Evolutionary conservation across 2,888 invertebrate genomes (phyloP).

Genomic region (Aquatica leii): DNA sequence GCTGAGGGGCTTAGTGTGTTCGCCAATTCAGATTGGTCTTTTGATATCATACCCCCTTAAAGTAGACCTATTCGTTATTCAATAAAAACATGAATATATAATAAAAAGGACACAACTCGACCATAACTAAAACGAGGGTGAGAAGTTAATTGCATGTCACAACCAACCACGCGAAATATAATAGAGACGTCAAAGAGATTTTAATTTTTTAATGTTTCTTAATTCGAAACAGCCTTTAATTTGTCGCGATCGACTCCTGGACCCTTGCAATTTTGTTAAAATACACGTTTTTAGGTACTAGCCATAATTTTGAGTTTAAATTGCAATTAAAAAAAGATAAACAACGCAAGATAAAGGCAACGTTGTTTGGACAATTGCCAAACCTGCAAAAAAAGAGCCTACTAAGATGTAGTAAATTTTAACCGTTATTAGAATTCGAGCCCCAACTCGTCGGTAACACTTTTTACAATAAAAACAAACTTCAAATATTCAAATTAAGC

Average conservation of each 20-base stretch:
- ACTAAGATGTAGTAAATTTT: too few relatives aligned
- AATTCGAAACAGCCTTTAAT: slow-evolving; percentile 23
- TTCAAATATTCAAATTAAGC: too few relatives aligned
- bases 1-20: slow-evolving; percentile 35
- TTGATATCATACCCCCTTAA: slow-evolving; percentile 36
- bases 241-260: background rate
- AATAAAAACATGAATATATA: background rate
- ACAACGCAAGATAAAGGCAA: too few relatives aligned
- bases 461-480: too few relatives aligned
- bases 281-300: too few relatives aligned
- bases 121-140: slow-evolving; percentile 24
- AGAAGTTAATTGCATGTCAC: slow-evolving; percentile 40
- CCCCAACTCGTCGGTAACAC: too few relatives aligned
- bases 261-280: too few relatives aligned
- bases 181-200: slow-evolving; percentile 24
- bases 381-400: too few relatives aligned
- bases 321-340: too few relatives aligned
- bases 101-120: slow-evolving; percentile 15
- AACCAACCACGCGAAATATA: slow-evolving; percentile 37
- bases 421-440: too few relatives aligned
- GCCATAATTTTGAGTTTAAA: too few relatives aligned
- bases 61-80: slow-evolving; percentile 27
- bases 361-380: too few relatives aligned
- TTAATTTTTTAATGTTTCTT: slow-evolving; percentile 26
- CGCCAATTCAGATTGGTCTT: slow-evolving; percentile 42